Percentiles rank a stretch among this genome's conserved stretches.
These are phyloP conservation scores for Mechanitis mazaeus DNA, from an alignment of 2,888 invertebrate species.

Conservation along the genomic window DNA sequence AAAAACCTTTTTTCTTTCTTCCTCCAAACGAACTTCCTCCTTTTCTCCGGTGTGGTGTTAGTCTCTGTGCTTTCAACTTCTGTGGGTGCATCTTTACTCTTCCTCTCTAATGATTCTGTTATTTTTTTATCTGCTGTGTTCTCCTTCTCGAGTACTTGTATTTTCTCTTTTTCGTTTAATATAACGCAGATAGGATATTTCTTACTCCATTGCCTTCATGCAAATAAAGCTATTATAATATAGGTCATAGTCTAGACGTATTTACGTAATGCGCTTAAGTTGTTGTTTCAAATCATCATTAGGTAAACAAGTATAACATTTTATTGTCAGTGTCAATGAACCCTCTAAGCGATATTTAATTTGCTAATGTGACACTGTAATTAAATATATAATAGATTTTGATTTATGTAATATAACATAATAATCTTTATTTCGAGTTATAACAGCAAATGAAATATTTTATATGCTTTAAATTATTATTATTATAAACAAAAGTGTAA, in stretches of 20 bases:
- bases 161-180: constrained; percentile 70
- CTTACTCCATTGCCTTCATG: constrained; percentile 87
- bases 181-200: constrained; percentile 93
- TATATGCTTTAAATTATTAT: too few relatives aligned
- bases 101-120: constrained; percentile 47
- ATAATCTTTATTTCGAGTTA: too few relatives aligned
- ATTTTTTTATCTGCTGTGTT: constrained; percentile 49
- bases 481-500: too few relatives aligned
- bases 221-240: constrained; percentile 20
- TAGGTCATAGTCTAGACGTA: constrained; percentile 6
- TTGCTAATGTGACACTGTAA: too few relatives aligned
- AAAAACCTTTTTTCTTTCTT: constrained; percentile 59
- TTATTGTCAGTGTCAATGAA: too few relatives aligned
- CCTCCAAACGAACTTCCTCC: constrained; percentile 66
- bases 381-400: too few relatives aligned
- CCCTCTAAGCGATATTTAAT: too few relatives aligned
- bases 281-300: neutral
- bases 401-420: too few relatives aligned
- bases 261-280: too few relatives aligned
- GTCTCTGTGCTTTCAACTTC: constrained; percentile 68
- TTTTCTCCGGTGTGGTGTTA: constrained; percentile 67
- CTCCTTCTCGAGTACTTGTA: constrained; percentile 67
- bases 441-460: too few relatives aligned
- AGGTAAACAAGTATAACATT: too few relatives aligned
- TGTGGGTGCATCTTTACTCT: constrained; percentile 47